Percentiles rank a stretch among this genome's conserved stretches.
Evolutionary conservation across 2,888 invertebrate genomes (phyloP).

Genomic region (Quadriops clusia): DNA sequence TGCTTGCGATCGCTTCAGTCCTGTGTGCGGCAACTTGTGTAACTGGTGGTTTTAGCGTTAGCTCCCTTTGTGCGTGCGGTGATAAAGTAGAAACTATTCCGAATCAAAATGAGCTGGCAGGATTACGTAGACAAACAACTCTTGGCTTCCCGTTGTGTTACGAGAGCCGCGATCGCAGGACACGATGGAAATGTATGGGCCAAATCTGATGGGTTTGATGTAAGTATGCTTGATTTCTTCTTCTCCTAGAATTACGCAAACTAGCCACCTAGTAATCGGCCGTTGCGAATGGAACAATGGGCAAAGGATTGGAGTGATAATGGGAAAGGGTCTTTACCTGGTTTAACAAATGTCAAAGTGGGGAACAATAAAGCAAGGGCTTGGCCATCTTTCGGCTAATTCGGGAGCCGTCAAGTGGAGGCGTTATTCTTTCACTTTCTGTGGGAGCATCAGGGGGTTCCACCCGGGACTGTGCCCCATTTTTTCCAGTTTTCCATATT

Average conservation of each 20-base stretch:
- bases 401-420: no score
- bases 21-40: slow-evolving; percentile 28
- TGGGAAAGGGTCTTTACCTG: slow-evolving; percentile 9
- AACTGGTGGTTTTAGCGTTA: slow-evolving; percentile 24
- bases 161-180: slow-evolving; percentile 89
- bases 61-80: slow-evolving; percentile 31
- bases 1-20: slow-evolving; percentile 26
- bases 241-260: slow-evolving; percentile 1
- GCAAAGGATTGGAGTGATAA: neutral
- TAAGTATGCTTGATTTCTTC: no score
- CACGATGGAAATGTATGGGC: slow-evolving; percentile 94
- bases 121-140: slow-evolving; percentile 96
- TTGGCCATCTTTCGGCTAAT: no score
- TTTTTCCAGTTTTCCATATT: no score
- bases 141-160: slow-evolving; percentile 88
- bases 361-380: no score
- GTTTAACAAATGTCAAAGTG: no score
- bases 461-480: no score
- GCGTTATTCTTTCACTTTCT: no score
- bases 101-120: slow-evolving; percentile 84
- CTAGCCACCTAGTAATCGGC: slow-evolving; percentile 1
- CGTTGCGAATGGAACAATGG: neutral
- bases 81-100: slow-evolving; percentile 24
- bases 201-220: slow-evolving; percentile 86
- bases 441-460: no score